Evolutionary conservation across 2,888 invertebrate species (phyloP).

Genomic region (Pachycephus smyrnensis): DNA sequence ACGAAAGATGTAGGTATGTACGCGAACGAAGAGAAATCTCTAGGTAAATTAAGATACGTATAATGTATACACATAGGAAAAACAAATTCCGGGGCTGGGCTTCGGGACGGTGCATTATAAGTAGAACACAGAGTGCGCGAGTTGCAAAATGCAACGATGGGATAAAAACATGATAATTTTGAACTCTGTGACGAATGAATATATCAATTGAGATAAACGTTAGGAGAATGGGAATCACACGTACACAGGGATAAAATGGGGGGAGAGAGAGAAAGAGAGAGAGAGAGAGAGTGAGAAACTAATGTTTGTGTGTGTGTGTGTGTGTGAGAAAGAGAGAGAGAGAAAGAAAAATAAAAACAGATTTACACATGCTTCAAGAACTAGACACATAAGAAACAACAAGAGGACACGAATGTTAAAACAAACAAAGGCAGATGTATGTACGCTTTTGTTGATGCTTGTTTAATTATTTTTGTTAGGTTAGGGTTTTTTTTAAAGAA

Average conservation of each 20-base stretch:
- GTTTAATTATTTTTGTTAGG: slow-evolving; percentile 54
- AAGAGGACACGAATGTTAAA: slow-evolving; percentile 9
- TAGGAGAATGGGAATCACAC: background rate
- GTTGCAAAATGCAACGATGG: slow-evolving; percentile 16
- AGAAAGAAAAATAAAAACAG: background rate
- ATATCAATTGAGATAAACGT: slow-evolving; percentile 29
- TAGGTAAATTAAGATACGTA: slow-evolving; percentile 36
- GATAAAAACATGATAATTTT: slow-evolving; percentile 21
- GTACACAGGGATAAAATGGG: background rate
- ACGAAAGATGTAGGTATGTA: slow-evolving; percentile 17
- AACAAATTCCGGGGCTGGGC: slow-evolving; percentile 58
- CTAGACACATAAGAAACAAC: background rate
- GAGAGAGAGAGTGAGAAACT: background rate
- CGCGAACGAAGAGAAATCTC: slow-evolving; percentile 40
- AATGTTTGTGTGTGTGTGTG: background rate
- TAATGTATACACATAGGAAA: slow-evolving; percentile 39
- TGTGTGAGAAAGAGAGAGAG: background rate
- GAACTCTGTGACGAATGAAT: slow-evolving; percentile 20
- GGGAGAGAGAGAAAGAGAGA: no score
- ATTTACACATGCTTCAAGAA: slow-evolving; percentile 1
- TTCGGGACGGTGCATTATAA: slow-evolving; percentile 53
- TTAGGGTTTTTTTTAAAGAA: slow-evolving; percentile 22
- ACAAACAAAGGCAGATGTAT: slow-evolving; percentile 31
- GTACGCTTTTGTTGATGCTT: slow-evolving; percentile 56
- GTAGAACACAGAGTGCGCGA: slow-evolving; percentile 18